Base-by-base conservation (phyloP, 2,113 vertebrate species). In the Sphaerodactylus townsendi region DNA sequence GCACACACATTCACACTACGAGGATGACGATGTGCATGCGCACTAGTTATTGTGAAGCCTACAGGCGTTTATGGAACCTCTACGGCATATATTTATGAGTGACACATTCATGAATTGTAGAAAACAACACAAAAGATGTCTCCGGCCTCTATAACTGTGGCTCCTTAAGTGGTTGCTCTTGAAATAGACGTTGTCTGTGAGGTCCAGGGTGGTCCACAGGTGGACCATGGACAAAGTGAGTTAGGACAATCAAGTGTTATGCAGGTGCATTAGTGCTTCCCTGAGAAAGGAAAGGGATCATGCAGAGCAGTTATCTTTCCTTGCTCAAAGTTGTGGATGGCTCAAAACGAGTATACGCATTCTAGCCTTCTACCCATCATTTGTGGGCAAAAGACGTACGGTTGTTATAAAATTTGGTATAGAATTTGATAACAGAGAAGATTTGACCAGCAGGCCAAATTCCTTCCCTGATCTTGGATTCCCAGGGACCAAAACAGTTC, bases 71-170 rank as follows among this genome's bases (percentile, higher is more conserved):
- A 14, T 3, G 53, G 19, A 89, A 86, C 23, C 79, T 68, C 25
- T 41, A 15, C 39, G 62, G 77, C 72, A 81, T 83, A 86, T 80
- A 62, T 70, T 82, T 59, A 81, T 33, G 86, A 37, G 37, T 48
- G 21, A 91, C 65, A 8, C 13, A 82, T 21, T 76, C 1, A 8
- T 25, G 41, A 25, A 66, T 56, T 4, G 74, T 69, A 21, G 33
- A 46, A 71, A 56, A 59, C 15, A 87, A 82, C 3, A 15, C 0
- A 30, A 0, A 77, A 17, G 53, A 23, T 1, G 39, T 30, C 76
- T 79, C 68, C 83, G 30, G 41, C 46, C 41, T 84, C 83, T 78
- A 84, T 39, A 82, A 82, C 80, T 30, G 53, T 72, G 76, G 83
- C 53, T 85, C 66, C 33, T 14, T 2, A 48, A 75, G n/a, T 4